Base-by-base conservation (phyloP, 2,888 invertebrate genomes). In the Steinernema carpocapsae region DNA sequence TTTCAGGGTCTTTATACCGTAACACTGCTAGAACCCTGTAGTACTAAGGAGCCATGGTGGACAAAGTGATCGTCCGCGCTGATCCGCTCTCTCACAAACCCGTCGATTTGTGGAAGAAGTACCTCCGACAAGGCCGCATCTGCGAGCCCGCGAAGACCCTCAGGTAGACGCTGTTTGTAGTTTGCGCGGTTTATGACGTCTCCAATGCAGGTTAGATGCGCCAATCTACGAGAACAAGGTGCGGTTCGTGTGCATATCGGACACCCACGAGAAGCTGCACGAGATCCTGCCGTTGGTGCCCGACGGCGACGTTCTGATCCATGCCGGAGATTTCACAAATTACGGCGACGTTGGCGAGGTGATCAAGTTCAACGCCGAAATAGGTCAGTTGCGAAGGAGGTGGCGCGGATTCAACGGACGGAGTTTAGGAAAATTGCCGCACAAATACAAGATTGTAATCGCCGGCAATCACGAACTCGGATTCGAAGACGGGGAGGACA, bases 391-490 rank as follows among this genome's bases (percentile, higher is more conserved):
- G 14, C 7, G 45, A 24, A 19, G 22, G 45, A 52, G 14, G 26
- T 26, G 24, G 17, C 70, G n/a, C n/a, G n/a, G 64, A 48, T 48
- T 70, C 48, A 17, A 70, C 72, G 26, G 29, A 22, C 46, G 29
- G 24, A 14, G 19, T 75, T 70, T 70, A 80, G 82, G 82, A 71
- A 78, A 76, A 70, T 77, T 84, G 7, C 83, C 84, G 70, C 84
- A 84, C 75, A 82, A 80, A 74, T 79, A 82, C 76, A 84, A 84
- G 74, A 72, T 84, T 14, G 92, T 93, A 0, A 93, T 94, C 82
- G 93, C 93, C 72, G 94, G 94, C 29, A 94, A 94, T 89, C 93
- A 94, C 88, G 93, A 94, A 86, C 88, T 93, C 46, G 92, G 92
- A 83, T 93, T 94, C 85, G 93, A 94, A 88, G 88, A 76, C 59